Conservation (phyloP, 2,888 invertebrate genomes). For the Drosophila mayaguana region DNA sequence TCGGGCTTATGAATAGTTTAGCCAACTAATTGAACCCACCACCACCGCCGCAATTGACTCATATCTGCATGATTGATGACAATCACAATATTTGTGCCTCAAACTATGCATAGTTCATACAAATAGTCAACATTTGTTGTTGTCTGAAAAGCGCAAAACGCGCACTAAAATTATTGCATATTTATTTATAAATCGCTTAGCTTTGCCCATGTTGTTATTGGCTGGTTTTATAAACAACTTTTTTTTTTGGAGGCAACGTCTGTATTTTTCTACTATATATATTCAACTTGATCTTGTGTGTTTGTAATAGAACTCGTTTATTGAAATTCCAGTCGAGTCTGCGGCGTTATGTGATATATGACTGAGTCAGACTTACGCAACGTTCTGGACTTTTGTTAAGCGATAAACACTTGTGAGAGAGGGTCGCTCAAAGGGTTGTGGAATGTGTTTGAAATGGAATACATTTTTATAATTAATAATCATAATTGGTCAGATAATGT, state of each 20-base stretch:
- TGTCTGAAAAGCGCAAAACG: constrained; percentile 22
- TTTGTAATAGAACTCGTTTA: constrained; percentile 65
- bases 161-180: constrained; percentile 48
- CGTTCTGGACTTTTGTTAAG: constrained; percentile 24
- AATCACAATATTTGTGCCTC: constrained; percentile 48
- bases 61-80: constrained; percentile 54
- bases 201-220: constrained; percentile 16
- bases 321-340: constrained; percentile 60
- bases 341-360: constrained; percentile 55
- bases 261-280: constrained; percentile 3
- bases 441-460: neutral
- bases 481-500: neutral
- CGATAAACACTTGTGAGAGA: constrained; percentile 31
- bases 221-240: constrained; percentile 42
- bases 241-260: constrained; percentile 10
- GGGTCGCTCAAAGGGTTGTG: constrained; percentile 16
- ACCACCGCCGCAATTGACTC: neutral
- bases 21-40: constrained; percentile 2
- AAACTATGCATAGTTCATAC: constrained; percentile 15
- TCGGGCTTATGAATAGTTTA: constrained; percentile 23
- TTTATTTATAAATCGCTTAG: constrained; percentile 60
- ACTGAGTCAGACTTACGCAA: constrained; percentile 63
- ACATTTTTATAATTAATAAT: constrained; percentile 1
- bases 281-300: constrained; percentile 22
- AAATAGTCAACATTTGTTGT: constrained; percentile 7